Base-by-base conservation (phyloP, 1,140 invertebrate genomes). In the Hycleus phaleratus region DNA sequence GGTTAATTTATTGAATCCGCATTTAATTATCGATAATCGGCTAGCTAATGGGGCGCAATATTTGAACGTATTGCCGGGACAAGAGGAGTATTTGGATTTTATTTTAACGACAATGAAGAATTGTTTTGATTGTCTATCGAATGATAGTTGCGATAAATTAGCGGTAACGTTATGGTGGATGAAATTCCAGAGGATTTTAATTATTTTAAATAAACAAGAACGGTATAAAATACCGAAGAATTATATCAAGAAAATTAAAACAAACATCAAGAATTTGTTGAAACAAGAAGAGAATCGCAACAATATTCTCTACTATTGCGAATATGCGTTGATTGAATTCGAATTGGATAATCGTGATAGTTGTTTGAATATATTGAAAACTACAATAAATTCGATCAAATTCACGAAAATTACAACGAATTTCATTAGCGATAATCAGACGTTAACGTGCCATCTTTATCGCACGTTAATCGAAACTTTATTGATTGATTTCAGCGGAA, bases 271-370 rank as follows among this genome's bases (percentile, higher is more conserved):
- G 38, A 72, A 75, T 2, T 74, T 84, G 40, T 50, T 86, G 0
- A 79, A 80, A 50, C 72, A 71, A 46, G 65, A 74, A 9, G 70
- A 74, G 40, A 81, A 85, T 63, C 70, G 79, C 40, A 81, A 79
- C 64, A 79, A 80, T 59, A 63, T 80, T 38, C 71, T 75, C 59
- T 79, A 81, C 53, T 86, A 82, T 64, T 72, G 76, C 2, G 83
- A 85, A 67, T 81, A 82, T 68, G 83, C 80, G n/a, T 68, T 84
- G 38, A 78, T 82, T 61, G 81, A 85, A 68, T 69, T 71, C 39
- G 81, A 83, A 69, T 69, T 79, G 10, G 76, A 73, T 3, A 74
- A 74, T 57, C 49, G 65, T 3, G 71, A 77, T 2, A 75, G 65
- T 53, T 76, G 75, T 39, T 38, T 78, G 0, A 73, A 73, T 38